Evolutionary conservation across 2,797 vertebrate species (phyloP).

Genomic region (Varecia variegata): DNA sequence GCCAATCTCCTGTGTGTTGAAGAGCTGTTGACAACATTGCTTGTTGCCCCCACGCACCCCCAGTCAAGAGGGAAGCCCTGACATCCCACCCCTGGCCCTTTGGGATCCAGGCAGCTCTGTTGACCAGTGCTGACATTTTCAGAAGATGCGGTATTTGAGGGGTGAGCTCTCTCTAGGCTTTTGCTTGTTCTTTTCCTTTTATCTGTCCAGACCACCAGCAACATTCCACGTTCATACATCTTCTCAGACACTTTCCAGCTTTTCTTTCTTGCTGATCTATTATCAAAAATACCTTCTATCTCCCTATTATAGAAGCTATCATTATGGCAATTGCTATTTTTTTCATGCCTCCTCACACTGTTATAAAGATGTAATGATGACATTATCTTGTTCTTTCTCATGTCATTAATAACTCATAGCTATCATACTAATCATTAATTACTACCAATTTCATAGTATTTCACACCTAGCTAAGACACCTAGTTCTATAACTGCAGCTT

Average conservation of each 20-base stretch:
- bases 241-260: background rate
- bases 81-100: accelerated
- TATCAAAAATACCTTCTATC: constrained; percentile 44
- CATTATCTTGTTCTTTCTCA: constrained; percentile 58
- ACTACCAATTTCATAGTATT: constrained; percentile 40
- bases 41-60: background rate
- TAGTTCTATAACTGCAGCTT: background rate
- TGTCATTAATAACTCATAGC: constrained; percentile 51
- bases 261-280: constrained; percentile 11
- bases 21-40: background rate
- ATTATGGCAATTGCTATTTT: background rate
- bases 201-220: background rate
- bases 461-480: constrained; percentile 37
- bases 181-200: background rate
- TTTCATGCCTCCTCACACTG: background rate
- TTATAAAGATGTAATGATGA: constrained; percentile 56
- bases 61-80: background rate
- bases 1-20: background rate
- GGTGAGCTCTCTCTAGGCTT: background rate
- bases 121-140: background rate
- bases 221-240: constrained; percentile 3
- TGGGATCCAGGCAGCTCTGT: background rate
- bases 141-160: background rate
- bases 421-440: constrained; percentile 66
- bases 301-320: constrained; percentile 24